Percentiles rank a stretch among this genome's conserved stretches.
Evolutionary conservation across 2,797 vertebrate genomes (phyloP).

Genomic region (Alcedo atthis): DNA sequence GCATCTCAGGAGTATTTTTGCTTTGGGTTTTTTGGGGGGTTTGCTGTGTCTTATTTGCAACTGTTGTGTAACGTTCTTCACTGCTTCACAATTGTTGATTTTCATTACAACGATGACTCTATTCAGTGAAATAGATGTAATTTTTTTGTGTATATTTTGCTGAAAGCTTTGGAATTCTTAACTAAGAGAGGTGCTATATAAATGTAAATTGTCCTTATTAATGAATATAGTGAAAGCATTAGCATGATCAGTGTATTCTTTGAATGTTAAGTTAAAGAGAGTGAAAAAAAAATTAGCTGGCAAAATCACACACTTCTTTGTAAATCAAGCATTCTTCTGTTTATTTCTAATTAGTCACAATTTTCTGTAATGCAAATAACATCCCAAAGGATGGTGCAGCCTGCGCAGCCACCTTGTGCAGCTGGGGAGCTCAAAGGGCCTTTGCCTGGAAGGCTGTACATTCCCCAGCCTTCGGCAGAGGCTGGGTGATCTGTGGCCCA

Average conservation of each 20-base stretch:
- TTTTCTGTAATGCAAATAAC: constrained; percentile 61
- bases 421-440: constrained; percentile 21
- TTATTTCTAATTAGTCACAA: constrained; percentile 64
- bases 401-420: constrained; percentile 56
- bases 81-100: constrained; percentile 52
- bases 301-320: constrained; percentile 62
- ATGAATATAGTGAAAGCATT: constrained; percentile 65
- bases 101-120: constrained; percentile 31
- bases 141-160: constrained; percentile 61
- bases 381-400: constrained; percentile 26
- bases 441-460: neutral
- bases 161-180: constrained; percentile 70
- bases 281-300: constrained; percentile 57
- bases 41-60: constrained; percentile 29
- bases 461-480: neutral
- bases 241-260: constrained; percentile 72
- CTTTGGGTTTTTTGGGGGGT: neutral
- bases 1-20: neutral
- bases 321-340: constrained; percentile 59
- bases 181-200: constrained; percentile 58
- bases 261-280: constrained; percentile 69
- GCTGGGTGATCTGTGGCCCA: constrained; percentile 33
- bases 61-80: constrained; percentile 30
- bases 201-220: constrained; percentile 75
- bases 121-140: constrained; percentile 65